These are phyloP conservation scores for Pristionchus mayeri DNA, from an alignment of 2,888 invertebrate genomes.

Conservation along the genomic window DNA sequence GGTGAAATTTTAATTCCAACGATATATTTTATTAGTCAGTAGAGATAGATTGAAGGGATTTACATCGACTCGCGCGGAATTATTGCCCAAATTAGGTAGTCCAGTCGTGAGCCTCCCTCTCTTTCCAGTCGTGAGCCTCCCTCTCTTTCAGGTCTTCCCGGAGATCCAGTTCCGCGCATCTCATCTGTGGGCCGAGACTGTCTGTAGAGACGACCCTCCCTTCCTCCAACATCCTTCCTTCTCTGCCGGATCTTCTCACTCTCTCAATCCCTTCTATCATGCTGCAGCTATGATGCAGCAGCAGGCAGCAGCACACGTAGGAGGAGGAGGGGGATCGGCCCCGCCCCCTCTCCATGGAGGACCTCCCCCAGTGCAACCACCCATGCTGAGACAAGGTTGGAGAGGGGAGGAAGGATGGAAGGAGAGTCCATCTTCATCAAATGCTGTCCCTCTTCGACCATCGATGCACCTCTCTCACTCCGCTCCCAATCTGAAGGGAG, in stretches of 20 bases:
- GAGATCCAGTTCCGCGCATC: conserved; percentile 44
- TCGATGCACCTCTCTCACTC: conserved; percentile 27
- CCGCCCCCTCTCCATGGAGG: neutral
- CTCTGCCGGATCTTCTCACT: neutral
- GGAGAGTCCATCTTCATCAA: neutral
- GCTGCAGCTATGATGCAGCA: neutral
- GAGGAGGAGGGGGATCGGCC: neutral
- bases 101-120: no score
- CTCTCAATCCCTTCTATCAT: conserved; percentile 12
- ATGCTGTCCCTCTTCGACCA: neutral
- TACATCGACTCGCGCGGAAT: no score
- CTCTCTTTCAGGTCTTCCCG: conserved; percentile 45
- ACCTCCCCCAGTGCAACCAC: neutral
- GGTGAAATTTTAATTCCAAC: no score
- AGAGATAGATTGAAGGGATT: no score
- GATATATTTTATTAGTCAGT: no score
- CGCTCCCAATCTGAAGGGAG: conserved; percentile 1
- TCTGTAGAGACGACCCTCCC: neutral
- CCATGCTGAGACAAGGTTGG: no score
- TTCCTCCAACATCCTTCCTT: conserved; percentile 2
- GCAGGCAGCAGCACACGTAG: neutral
- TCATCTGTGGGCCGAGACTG: neutral
- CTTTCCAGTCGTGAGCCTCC: no score
- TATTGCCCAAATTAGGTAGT: no score
- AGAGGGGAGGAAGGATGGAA: no score